phyloP scores from a whole-genome alignment of 2,113 vertebrate species.

The Bufo gargarizans region DNA sequence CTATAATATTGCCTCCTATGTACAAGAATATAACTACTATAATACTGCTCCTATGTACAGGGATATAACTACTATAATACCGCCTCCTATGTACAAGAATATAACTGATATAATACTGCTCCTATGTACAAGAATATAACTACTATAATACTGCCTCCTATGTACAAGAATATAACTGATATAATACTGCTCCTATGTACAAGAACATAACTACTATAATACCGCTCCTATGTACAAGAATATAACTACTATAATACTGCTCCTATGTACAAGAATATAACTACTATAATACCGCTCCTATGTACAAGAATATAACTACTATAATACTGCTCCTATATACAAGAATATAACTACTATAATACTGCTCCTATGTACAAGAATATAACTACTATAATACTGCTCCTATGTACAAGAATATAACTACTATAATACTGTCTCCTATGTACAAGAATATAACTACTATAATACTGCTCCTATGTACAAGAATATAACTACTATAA shows the following conservation, averaged over 20 bases:
- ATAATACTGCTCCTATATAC: not conserved
- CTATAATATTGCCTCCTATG: no score
- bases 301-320: not conserved
- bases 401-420: not conserved
- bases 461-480: not conserved
- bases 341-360: conserved; percentile 3
- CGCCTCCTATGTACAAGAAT: not conserved
- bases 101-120: not conserved
- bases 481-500: conserved; percentile 2
- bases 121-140: not conserved
- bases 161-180: conserved; percentile 11
- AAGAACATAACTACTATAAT: conserved; percentile 3
- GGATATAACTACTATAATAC: conserved; percentile 1
- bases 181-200: conserved; percentile 6
- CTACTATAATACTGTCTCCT: not conserved
- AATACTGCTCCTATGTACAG: not conserved
- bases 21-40: not conserved
- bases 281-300: not conserved
- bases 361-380: not conserved
- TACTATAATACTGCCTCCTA: not conserved
- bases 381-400: not conserved
- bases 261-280: conserved; percentile 1
- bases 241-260: no score
- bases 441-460: not conserved
- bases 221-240: not conserved